Base-by-base conservation (phyloP, 2,113 vertebrate genomes). In the Datnioides undecimradiatus region DNA sequence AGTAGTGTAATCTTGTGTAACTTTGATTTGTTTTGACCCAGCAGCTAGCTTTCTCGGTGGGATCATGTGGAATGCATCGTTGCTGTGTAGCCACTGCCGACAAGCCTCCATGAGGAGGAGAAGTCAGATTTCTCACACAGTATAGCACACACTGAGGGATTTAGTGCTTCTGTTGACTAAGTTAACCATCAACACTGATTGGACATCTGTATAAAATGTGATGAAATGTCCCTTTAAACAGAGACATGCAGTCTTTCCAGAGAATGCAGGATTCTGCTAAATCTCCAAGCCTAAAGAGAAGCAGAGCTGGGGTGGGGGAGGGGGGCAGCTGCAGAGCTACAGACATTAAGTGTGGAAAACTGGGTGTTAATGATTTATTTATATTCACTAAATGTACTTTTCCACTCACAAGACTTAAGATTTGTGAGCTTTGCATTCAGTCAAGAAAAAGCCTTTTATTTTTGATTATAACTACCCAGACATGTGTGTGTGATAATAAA, bases 261-360 rank as follows among this genome's bases (percentile, higher is more conserved):
- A 75, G 38, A 46, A 40, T 33, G 34, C 3, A 55, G 43, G 33
- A 17, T 49, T 59, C 75, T 85, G 67, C 38, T 68, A 31, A 62
- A 75, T 71, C 31, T 57, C 64, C 13, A 54, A 60, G 19, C 60
- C 16, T 31, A 55, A 41, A 51, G 48, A 72, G 62, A 43, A 57
- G 46, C 43, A 29, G 46, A 27, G 31, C 2, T 66, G 25, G 2
- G 19, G 10, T 11, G 43, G 59, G 1, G 25, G n/a, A n/a, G 57
- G 19, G 10, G 21, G 31, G 33, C 25, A 46, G 17, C 33, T 12
- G 8, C 2, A 70, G 34, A 52, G n/a, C 60, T 69, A 66, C 71
- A n/a, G n/a, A n/a, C n/a, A n/a, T n/a, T 66, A 87, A 84, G 71
- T 45, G 68, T 73, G 73, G 55, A 78, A 74, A 69, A 81, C 43